Base-by-base conservation (phyloP, 2,888 invertebrate species). In the Chouioia cunea region DNA sequence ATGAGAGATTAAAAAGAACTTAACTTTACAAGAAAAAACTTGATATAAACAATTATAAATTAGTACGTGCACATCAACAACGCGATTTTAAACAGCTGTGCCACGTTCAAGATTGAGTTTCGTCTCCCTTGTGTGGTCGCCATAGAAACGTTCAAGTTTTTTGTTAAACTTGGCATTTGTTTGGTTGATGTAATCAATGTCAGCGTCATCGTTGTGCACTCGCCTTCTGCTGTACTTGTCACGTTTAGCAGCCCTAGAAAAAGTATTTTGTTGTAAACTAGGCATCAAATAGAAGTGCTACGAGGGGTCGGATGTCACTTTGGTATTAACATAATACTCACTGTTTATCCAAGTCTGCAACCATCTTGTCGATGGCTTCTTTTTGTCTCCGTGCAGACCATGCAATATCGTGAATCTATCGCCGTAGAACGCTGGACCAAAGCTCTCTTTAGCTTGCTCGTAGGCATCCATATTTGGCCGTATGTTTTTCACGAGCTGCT, bases 151-250 rank as follows among this genome's bases (percentile, higher is more conserved):
- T 82, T 99, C 99, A 86, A 99, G 87, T 86, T 99, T 99, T 87
- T 97, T 95, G 88, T 99, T 99, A 89, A 99, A 99, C 82, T 96
- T 97, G 79, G 96, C 96, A 87, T 99, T 99, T 78, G 97, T 91
- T 85, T 99, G 99, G 85, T 99, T 99, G 83, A 99, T 99, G 85
- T 97, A 99, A 86, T 99, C 99, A 86, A 99, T 97, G 83, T 99
- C 98, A 0, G 97, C 97, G 87, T 99, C 99, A 80, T 98, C 98
- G 86, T 99, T 98, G 83, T 97, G 97, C 71, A 93, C 95, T 72
- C 99, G 90, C 78, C 99, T 91, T 76, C 99, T 89, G 1, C 98
- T 98, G 86, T 96, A 99, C 82, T 97, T 98, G 73, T 95, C 93
- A 66, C 98, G 90, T 85, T 97, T 97, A 0, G 95, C 92, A 80